Evolutionary conservation across 2,888 invertebrate species (phyloP).

Genomic region (Lagria hirta): DNA sequence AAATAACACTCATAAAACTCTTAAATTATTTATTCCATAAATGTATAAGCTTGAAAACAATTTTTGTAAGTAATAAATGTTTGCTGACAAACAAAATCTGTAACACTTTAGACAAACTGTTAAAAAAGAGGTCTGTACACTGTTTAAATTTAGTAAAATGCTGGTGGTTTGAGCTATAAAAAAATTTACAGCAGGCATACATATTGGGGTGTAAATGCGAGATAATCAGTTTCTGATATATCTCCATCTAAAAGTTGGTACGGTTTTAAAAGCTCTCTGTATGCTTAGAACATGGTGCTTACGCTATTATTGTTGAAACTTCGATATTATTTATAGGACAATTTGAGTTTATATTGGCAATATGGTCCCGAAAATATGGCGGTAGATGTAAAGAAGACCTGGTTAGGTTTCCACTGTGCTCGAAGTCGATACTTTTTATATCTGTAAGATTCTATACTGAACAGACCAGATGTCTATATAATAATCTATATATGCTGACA

Average conservation of each 20-base stretch:
- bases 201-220: constrained; percentile 19
- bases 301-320: constrained; percentile 32
- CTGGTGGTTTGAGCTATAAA: too few relatives aligned
- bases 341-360: constrained; percentile 41
- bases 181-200: too few relatives aligned
- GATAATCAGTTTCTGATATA: constrained; percentile 21
- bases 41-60: too few relatives aligned
- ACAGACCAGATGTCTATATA: constrained; percentile 57
- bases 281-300: constrained; percentile 27
- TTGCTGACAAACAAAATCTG: too few relatives aligned
- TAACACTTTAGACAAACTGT: too few relatives aligned
- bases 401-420: constrained; percentile 34
- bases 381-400: constrained; percentile 34
- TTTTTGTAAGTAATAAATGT: too few relatives aligned
- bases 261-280: constrained; percentile 24
- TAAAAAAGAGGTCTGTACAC: too few relatives aligned
- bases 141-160: too few relatives aligned
- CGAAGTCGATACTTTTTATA: constrained; percentile 50
- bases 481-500: constrained; percentile 58
- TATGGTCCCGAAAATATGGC: constrained; percentile 38
- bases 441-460: constrained; percentile 52
- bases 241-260: constrained; percentile 18
- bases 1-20: too few relatives aligned
- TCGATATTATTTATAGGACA: constrained; percentile 42
- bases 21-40: too few relatives aligned